These are phyloP conservation scores for Trichonephila clavipes DNA, from an alignment of 1,140 invertebrate genomes.

Conservation along the genomic window DNA sequence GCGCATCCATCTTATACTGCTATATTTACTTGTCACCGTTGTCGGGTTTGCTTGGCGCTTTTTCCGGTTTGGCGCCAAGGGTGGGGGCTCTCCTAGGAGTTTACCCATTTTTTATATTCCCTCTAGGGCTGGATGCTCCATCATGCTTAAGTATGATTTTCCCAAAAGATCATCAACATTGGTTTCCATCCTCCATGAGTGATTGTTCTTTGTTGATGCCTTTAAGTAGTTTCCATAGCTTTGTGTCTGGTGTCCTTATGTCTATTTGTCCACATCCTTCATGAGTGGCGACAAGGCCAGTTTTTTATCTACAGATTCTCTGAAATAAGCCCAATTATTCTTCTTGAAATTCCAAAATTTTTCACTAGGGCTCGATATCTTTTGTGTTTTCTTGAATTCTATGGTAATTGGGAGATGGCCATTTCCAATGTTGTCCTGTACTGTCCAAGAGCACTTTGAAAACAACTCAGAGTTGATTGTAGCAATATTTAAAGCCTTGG, in stretches of 20 bases:
- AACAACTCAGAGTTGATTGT: background rate
- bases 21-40: too few species aligned
- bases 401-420: background rate
- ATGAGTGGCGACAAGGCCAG: background rate
- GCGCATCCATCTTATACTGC: too few species aligned
- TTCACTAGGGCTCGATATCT: background rate
- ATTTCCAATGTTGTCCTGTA: background rate
- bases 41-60: too few species aligned
- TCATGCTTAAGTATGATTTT: too few species aligned
- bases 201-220: background rate
- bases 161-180: too few species aligned
- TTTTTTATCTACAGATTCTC: constrained; percentile 23
- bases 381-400: background rate
- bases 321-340: constrained; percentile 28
- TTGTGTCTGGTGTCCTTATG: background rate
- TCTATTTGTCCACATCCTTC: background rate
- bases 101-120: constrained; percentile 40
- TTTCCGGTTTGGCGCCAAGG: too few species aligned
- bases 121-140: constrained; percentile 14
- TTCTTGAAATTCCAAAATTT: constrained; percentile 42
- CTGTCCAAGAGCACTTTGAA: background rate
- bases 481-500: constrained; percentile 5
- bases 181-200: background rate
- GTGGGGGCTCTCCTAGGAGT: too few species aligned
- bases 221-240: constrained; percentile 21